Base-by-base conservation (phyloP, 2,888 invertebrate genomes). In the Callosobruchus maculatus region DNA sequence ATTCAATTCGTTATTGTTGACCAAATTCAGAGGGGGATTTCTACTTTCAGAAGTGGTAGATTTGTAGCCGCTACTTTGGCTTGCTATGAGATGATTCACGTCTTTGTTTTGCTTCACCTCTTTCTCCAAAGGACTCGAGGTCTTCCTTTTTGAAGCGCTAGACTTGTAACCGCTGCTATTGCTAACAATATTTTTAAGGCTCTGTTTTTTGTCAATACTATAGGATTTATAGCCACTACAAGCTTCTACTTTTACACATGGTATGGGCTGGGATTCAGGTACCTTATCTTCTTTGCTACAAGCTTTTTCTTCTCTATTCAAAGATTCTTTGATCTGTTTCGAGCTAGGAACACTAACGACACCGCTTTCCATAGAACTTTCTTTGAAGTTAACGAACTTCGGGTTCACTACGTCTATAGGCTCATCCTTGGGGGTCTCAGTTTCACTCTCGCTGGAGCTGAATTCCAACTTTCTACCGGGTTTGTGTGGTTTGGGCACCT, bases 301-400 rank as follows among this genome's bases (percentile, higher is more conserved):
- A 5, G 18, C 49, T 68, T 68, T 68, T 5, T 68, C 20, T 22
- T 68, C 68, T 22, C 21, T 21, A 22, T 68, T 68, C 20, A 22
- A 21, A 21, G 68, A 21, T 1, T 21, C 21, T 68, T 68, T 68
- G 21, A 68, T 68, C 21, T 68, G 21, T 68, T 68, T 68, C 5
- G 68, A 18, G 20, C 68, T 68, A 21, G 68, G 68, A 5, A 68
- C 21, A 22, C 21, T 68, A 7, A 82, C 75, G 68, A 86, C 84
- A 9, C 86, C 86, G 77, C 86, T 86, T 78, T 85, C 85, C 9
- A 78, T 80, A 0, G 85, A 85, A 26, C 76, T 78, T 21, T 78
- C 74, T 67, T 73, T 49, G 13, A 21, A 21, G 9, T 68, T 22
- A 18, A 9, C 9, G 13, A 22, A 68, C 18, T 68, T 21, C 20